These are phyloP conservation scores for Epizoanthus fatuus DNA, from an alignment of 92 coral and sea anemone genomes.

Conservation along the genomic window DNA sequence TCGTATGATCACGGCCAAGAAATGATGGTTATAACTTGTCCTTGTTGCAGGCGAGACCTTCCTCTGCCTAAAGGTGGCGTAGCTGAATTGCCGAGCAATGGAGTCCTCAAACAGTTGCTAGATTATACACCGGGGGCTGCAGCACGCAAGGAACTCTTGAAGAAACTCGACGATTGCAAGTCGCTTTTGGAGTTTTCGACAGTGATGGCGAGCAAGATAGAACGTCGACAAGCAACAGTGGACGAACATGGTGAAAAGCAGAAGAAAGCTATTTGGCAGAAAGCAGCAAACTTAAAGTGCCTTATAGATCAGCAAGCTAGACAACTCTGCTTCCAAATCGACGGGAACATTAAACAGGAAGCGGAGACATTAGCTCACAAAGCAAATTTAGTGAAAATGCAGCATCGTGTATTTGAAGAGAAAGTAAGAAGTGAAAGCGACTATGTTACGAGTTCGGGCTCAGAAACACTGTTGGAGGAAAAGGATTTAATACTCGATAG, in stretches of 20 bases:
- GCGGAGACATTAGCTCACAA: neutral
- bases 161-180: slow-evolving; percentile 3
- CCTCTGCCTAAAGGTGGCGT: slow-evolving; percentile 33
- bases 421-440: slow-evolving; percentile 15
- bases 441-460: slow-evolving; percentile 5
- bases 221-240: neutral
- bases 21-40: neutral
- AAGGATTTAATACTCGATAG: slow-evolving; percentile 13
- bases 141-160: slow-evolving; percentile 9
- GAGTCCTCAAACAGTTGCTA: slow-evolving; percentile 10
- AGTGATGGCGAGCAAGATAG: neutral
- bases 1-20: slow-evolving; percentile 16
- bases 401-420: slow-evolving; percentile 3
- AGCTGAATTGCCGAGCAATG: slow-evolving; percentile 3
- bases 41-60: slow-evolving; percentile 19
- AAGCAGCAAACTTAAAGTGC: neutral
- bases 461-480: slow-evolving; percentile 23
- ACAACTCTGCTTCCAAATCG: slow-evolving; percentile 21
- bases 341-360: slow-evolving; percentile 8
- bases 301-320: slow-evolving; percentile 14
- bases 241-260: slow-evolving; percentile 15
- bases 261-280: slow-evolving; percentile 8
- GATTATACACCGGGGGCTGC: slow-evolving; percentile 21
- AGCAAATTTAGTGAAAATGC: neutral
- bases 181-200: neutral